Evolutionary conservation across 1,140 invertebrate species (phyloP), one percentile per base, ranked within the genome.

Genomic region (Ptiloglossa arizonensis): DNA sequence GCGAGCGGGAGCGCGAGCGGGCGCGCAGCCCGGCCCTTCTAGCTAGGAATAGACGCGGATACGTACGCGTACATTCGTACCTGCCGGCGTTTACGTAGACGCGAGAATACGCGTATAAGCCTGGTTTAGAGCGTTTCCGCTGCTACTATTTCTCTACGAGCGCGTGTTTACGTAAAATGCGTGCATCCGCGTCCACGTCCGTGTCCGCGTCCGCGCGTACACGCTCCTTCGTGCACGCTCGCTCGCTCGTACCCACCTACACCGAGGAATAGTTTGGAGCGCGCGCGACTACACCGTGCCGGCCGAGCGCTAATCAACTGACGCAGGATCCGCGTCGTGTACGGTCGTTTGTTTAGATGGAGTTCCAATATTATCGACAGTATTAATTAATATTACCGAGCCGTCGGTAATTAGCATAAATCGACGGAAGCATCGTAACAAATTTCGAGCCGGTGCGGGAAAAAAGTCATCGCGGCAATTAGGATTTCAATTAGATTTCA

Each of bases 341-440:
- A 35, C 54, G 85, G 79, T 79, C 88, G 87, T 91, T 91, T 91
- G 89, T 91, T 90, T 90, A 90, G 88, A 91, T 87, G 83, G 85
- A 83, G 87, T 89, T 86, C 87, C 83, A 87, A 90, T 89, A 89
- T 90, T 91, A 89, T 89, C 82, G 83, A 71, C 84, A 80, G 73
- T 87, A 89, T 90, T 89, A 87, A 90, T 90, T 88, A 90, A 88
- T 88, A 85, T 85, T 81, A 79, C 74, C 74, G 66, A 38, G 64
- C 50, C 62, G 57, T 78, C 69, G 82, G 69, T 66, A 73, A 85
- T 84, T 84, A 81, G 70, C 76, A 69, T 83, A 80, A 80, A 81
- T 84, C 67, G 59, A 48, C 57, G 52, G 50, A 29, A 69, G 22
- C 66, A n/a, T 56, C 57, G 60, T 50, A 72, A 71, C 74, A 62